These are phyloP conservation scores for Siniperca undulata DNA, from an alignment of 2,797 vertebrate genomes.

Conservation along the genomic window DNA sequence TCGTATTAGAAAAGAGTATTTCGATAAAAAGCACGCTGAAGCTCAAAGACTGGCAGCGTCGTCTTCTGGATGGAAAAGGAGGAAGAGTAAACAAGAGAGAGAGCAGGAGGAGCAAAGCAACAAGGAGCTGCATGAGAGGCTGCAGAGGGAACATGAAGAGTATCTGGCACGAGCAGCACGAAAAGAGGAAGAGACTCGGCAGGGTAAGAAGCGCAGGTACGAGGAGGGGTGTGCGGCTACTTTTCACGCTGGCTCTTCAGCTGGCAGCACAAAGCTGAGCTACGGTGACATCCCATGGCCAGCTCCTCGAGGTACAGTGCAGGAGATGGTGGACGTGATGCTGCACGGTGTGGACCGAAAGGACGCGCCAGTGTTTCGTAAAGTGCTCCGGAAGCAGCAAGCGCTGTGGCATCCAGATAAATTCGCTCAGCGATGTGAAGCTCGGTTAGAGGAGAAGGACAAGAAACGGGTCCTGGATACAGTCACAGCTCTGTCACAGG, in stretches of 20 bases:
- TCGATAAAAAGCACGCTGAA: conserved; percentile 78
- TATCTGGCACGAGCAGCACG: conserved; percentile 83
- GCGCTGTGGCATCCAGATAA: conserved; percentile 92
- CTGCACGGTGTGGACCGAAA: conserved; percentile 85
- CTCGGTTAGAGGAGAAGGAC: conserved; percentile 85
- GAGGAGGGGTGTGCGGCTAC: conserved; percentile 81
- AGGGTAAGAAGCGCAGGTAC: conserved; percentile 80
- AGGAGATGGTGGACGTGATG: conserved; percentile 89
- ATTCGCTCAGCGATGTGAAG: conserved; percentile 90
- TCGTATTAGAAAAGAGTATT: conserved; percentile 86
- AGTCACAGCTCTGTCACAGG: conserved; percentile 91
- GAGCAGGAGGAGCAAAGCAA: conserved; percentile 65
- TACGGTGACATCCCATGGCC: conserved; percentile 93
- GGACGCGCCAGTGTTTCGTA: conserved; percentile 82
- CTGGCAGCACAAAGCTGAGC: conserved; percentile 71
- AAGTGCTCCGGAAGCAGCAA: conserved; percentile 88
- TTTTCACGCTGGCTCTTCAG: conserved; percentile 55
- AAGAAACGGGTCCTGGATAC: conserved; percentile 86
- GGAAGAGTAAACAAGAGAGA: conserved; percentile 49
- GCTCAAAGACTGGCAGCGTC: conserved; percentile 71
- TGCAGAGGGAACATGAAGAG: conserved; percentile 85
- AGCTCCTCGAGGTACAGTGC: conserved; percentile 81
- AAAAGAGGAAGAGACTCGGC: conserved; percentile 85
- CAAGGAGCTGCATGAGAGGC: conserved; percentile 69
- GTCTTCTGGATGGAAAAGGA: conserved; percentile 49